These are phyloP conservation scores for Andrena haemorrhoa DNA, from an alignment of 2,888 invertebrate species.

Conservation along the genomic window DNA sequence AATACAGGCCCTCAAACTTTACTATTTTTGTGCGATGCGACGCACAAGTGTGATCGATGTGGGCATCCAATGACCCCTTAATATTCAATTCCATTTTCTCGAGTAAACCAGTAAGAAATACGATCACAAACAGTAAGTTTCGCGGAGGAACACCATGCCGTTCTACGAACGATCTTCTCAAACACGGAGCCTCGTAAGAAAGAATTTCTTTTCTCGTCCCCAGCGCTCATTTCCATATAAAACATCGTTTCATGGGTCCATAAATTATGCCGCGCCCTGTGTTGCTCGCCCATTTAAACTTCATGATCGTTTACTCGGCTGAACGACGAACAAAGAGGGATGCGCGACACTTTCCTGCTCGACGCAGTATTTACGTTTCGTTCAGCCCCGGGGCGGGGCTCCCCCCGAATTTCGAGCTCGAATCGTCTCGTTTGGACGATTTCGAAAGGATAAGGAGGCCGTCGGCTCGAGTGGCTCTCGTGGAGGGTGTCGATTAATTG, in stretches of 20 bases:
- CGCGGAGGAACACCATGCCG: too few relatives aligned
- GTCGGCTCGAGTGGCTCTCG: constrained; percentile 37
- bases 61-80: too few relatives aligned
- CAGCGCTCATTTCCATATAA: neutral
- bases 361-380: neutral
- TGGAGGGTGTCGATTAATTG: constrained; percentile 55
- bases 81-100: too few relatives aligned
- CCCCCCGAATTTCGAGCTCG: constrained; percentile 25
- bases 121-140: too few relatives aligned
- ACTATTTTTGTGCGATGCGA: too few relatives aligned
- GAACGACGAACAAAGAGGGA: neutral
- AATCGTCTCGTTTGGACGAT: constrained; percentile 23
- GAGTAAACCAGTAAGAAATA: too few relatives aligned
- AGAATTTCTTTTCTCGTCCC: too few relatives aligned
- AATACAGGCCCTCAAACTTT: too few relatives aligned
- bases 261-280: neutral
- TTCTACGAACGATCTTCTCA: too few relatives aligned
- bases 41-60: too few relatives aligned
- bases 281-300: neutral
- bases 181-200: too few relatives aligned
- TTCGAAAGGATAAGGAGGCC: constrained; percentile 45
- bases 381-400: neutral
- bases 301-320: neutral
- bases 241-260: neutral
- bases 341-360: neutral